Percentiles rank a stretch among this genome's conserved stretches.
These are phyloP conservation scores for Bubo bubo DNA, from an alignment of 2,113 vertebrate species.

Conservation along the genomic window DNA sequence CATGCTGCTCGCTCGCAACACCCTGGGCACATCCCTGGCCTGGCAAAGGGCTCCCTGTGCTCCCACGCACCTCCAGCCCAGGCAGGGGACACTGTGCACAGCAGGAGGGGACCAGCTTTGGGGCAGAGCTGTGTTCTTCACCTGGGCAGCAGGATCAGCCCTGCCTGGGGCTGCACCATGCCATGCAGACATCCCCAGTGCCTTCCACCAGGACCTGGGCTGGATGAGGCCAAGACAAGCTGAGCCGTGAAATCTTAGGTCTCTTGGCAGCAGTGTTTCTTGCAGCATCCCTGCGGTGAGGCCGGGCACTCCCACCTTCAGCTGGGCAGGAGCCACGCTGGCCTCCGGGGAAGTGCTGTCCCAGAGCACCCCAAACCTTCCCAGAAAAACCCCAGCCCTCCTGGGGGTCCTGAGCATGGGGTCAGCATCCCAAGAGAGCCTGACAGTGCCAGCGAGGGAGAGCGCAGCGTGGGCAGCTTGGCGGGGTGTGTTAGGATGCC, in stretches of 20 bases:
- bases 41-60: neutral
- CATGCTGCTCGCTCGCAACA: rapidly evolving
- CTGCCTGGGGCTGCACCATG: neutral
- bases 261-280: neutral
- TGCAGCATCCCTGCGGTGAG: neutral
- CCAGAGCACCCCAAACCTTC: neutral
- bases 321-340: neutral
- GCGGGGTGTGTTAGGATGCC: rapidly evolving
- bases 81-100: rapidly evolving
- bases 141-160: neutral
- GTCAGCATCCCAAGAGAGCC: neutral
- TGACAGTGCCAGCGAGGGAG: rapidly evolving
- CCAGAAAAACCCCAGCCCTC: neutral
- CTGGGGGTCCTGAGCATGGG: neutral
- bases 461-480: neutral
- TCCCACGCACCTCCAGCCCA: rapidly evolving
- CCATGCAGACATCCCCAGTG: neutral
- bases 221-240: neutral
- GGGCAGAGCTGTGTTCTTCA: neutral
- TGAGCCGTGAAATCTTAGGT: neutral
- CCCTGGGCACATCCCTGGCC: neutral
- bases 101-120: rapidly evolving
- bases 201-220: neutral
- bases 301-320: neutral
- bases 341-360: neutral